phyloP scores from a whole-genome alignment of 2,888 invertebrate genomes.

The Pseudococcus longispinus region DNA sequence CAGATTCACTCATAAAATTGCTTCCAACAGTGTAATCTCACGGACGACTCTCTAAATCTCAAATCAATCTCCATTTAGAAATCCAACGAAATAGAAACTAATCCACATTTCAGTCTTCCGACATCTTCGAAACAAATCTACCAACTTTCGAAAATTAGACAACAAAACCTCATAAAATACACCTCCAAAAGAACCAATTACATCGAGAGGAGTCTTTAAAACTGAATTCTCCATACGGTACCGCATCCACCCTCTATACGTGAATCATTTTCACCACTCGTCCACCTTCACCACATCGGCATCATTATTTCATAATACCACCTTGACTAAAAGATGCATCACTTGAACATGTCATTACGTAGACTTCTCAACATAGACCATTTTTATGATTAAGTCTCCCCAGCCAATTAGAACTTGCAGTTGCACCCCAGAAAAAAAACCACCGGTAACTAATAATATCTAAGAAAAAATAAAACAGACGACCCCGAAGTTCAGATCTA shows the following conservation, averaged over 20 bases:
- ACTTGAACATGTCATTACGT: slow-evolving; percentile 2
- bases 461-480: not conserved
- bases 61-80: too few relatives aligned
- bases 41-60: too few relatives aligned
- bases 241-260: not conserved
- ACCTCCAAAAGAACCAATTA: not conserved
- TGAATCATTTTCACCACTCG: not conserved
- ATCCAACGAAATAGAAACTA: too few relatives aligned
- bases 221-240: not conserved
- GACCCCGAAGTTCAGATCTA: not conserved
- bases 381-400: too few relatives aligned
- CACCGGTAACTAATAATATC: not conserved
- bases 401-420: not conserved
- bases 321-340: not conserved
- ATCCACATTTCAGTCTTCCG: too few relatives aligned
- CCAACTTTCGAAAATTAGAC: not conserved
- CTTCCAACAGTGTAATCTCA: too few relatives aligned
- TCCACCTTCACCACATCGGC: not conserved
- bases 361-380: not conserved
- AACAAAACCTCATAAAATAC: not conserved
- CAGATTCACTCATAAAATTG: too few relatives aligned
- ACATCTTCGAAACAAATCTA: not conserved
- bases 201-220: not conserved
- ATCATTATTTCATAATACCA: not conserved
- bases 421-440: not conserved